Conservation (phyloP, 2,888 invertebrate genomes). For the Eristalis tenax region DNA sequence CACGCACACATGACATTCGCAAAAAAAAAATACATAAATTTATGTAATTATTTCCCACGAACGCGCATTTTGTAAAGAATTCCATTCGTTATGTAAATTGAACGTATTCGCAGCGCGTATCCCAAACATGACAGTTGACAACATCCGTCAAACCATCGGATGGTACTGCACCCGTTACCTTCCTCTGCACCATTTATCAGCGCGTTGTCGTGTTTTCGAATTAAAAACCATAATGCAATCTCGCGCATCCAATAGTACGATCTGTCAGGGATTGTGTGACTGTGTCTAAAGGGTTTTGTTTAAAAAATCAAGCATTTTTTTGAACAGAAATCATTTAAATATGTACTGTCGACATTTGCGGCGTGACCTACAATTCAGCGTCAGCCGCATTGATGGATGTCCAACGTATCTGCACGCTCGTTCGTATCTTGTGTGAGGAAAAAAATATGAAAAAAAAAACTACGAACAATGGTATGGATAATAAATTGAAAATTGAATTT, state of each 20-base stretch:
- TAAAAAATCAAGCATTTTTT: background rate
- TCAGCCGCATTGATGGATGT: background rate
- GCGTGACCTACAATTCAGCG: conserved; percentile 28
- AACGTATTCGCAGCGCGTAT: conserved; percentile 37
- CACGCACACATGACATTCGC: background rate
- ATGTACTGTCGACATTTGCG: conserved; percentile 41
- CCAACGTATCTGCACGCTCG: background rate
- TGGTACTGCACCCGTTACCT: background rate
- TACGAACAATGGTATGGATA: conserved; percentile 20
- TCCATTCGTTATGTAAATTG: conserved; percentile 42
- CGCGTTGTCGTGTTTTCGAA: conserved; percentile 19
- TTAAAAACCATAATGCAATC: conserved; percentile 41
- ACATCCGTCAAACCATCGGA: conserved; percentile 50
- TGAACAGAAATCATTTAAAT: conserved; percentile 2
- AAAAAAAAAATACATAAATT: background rate
- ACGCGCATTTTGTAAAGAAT: conserved; percentile 21
- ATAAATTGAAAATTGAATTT: conserved; percentile 65
- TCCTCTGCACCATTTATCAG: conserved; percentile 10
- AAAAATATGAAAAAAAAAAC: background rate
- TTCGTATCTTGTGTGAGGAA: background rate
- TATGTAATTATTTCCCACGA: background rate
- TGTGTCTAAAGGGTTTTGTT: background rate
- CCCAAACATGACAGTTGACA: conserved; percentile 65
- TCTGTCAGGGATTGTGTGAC: conserved; percentile 30
- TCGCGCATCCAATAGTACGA: conserved; percentile 45